Base-by-base conservation (phyloP, 2,888 invertebrate species). In the Crossocerus cetratus region DNA sequence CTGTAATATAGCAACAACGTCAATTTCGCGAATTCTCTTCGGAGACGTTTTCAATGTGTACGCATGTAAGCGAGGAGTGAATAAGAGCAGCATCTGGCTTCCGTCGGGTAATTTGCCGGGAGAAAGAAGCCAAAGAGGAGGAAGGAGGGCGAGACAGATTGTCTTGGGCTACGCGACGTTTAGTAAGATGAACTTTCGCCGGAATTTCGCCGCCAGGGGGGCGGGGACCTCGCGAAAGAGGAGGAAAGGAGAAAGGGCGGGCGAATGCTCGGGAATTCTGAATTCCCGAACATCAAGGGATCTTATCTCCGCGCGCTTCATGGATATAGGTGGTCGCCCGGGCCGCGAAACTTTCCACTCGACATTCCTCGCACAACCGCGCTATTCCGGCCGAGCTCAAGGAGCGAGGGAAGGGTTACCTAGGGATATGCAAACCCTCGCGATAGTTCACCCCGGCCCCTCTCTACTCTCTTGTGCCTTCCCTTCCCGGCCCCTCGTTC, bases 311-410 rank as follows among this genome's bases (percentile, higher is more conserved):
- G 69, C 74, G 80, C 75, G 82, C 85, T 85, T 85, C 85, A 74
- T 74, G 81, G 82, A 86, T 85, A 81, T 82, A 81, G 78, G 76
- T 77, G 72, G 72, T 78, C 32, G 32, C 11, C 32, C 76, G 77
- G n/a, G n/a, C 74, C 74, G 70, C 65, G 76, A 78, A 86, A 86
- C 83, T 86, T 84, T 76, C 83, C 83, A 74, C 83, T 83, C 84
- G 81, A 75, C 82, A 86, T 87, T 87, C 86, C 82, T 83, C 79
- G 84, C 84, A 78, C 80, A 84, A 83, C 83, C 83, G 72, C 74
- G 75, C 78, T 83, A 82, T 82, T 81, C 83, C 73, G 62, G 69
- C 72, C 65, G 2, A 65, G 75, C 75, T 78, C 74, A 56, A 81
- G 73, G 63, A 73, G 69, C 73, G 65, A 66, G 62, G 70, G 75